phyloP scores from a whole-genome alignment of 2,797 vertebrate genomes.

The Pangasius krempfi region DNA sequence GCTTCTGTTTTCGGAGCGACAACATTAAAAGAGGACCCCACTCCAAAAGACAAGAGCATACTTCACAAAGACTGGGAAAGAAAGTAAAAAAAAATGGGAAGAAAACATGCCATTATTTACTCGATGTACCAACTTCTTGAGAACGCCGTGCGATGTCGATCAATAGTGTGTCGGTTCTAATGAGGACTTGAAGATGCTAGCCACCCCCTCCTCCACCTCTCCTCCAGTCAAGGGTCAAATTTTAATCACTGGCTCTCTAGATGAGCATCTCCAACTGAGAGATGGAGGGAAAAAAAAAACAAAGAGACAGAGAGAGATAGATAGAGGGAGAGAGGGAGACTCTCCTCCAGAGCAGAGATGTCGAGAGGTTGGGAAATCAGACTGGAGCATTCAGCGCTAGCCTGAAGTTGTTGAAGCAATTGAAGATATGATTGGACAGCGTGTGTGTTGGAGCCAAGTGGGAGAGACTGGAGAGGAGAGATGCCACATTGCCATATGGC shows the following conservation, averaged over 20 bases:
- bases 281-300: slow-evolving; percentile 36
- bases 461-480: slow-evolving; percentile 23
- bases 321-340: slow-evolving; percentile 36
- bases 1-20: slow-evolving; percentile 29
- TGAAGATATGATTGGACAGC: slow-evolving; percentile 65
- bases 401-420: slow-evolving; percentile 61
- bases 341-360: slow-evolving; percentile 56
- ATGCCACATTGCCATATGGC: slow-evolving; percentile 41
- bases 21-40: slow-evolving; percentile 51
- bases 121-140: slow-evolving; percentile 49
- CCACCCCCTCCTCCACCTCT: slow-evolving; percentile 56
- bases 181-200: slow-evolving; percentile 56
- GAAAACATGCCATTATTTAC: slow-evolving; percentile 60
- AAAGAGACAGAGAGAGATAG: slow-evolving; percentile 39
- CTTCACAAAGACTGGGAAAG: slow-evolving; percentile 44
- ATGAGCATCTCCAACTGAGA: slow-evolving; percentile 56
- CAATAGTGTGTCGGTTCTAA: slow-evolving; percentile 59
- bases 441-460: slow-evolving; percentile 37
- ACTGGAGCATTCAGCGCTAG: slow-evolving; percentile 40
- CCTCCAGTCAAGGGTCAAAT: slow-evolving; percentile 63
- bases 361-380: slow-evolving; percentile 64
- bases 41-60: slow-evolving; percentile 52
- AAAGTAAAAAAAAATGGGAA: slow-evolving; percentile 15
- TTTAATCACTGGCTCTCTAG: slow-evolving; percentile 68
- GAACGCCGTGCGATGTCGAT: slow-evolving; percentile 42